Percentiles rank a stretch among this genome's conserved stretches.
These are phyloP conservation scores for Dasysyrphus tricinctus DNA, from an alignment of 2,888 invertebrate genomes.

Conservation along the genomic window DNA sequence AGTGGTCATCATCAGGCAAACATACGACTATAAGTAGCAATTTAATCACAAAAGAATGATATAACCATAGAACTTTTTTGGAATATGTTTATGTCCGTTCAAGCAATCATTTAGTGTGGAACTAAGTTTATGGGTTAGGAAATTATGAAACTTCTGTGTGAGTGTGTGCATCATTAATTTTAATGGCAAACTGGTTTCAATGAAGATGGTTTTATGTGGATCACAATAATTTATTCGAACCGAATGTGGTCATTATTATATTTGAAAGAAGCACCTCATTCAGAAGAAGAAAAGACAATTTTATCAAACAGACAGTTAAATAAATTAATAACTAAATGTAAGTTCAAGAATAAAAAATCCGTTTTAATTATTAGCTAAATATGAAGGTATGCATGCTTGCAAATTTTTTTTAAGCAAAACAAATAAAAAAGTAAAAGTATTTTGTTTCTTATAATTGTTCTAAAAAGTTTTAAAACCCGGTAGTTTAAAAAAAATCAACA, in stretches of 20 bases:
- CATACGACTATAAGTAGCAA: conserved; percentile 19
- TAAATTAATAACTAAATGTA: too few species aligned
- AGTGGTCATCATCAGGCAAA: conserved; percentile 5
- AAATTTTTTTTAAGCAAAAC: too few species aligned
- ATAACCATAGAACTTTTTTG: not conserved
- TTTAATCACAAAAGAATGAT: conserved; percentile 11
- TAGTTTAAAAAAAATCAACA: too few species aligned
- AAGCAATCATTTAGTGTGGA: conserved; percentile 7
- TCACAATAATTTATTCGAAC: conserved; percentile 1
- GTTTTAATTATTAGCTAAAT: too few species aligned
- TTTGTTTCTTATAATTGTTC: too few species aligned
- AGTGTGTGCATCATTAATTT: conserved; percentile 44
- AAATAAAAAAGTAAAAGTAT: too few species aligned
- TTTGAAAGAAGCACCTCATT: too few species aligned
- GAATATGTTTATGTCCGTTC: conserved; percentile 18
- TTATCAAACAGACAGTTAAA: too few species aligned
- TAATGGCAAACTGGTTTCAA: conserved; percentile 52
- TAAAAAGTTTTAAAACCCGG: too few species aligned
- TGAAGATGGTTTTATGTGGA: conserved; percentile 20
- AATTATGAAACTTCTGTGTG: conserved; percentile 7
- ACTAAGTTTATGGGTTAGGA: conserved; percentile 2
- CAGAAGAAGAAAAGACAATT: too few species aligned
- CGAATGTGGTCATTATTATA: conserved; percentile 1
- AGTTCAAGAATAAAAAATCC: too few species aligned
- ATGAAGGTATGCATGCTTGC: too few species aligned